These are phyloP conservation scores for Nyctalus aviator DNA, from an alignment of 2,797 vertebrate genomes.

Conservation along the genomic window DNA sequence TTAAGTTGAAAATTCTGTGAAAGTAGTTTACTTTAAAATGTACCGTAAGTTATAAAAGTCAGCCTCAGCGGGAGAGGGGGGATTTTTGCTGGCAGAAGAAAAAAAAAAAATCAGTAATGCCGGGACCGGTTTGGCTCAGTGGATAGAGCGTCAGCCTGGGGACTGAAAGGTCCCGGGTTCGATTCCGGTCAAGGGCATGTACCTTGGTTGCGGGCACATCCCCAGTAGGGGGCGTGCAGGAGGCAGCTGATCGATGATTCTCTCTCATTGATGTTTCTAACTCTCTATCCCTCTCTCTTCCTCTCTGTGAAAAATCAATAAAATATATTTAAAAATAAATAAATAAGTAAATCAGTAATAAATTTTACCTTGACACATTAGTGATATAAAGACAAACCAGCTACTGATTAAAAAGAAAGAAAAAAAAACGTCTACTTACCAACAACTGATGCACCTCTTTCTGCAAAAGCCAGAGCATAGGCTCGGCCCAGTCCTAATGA, in stretches of 20 bases:
- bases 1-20: neutral
- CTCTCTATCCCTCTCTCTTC: no score
- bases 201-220: no score
- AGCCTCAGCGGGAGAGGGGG: neutral
- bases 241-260: no score
- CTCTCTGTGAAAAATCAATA: no score
- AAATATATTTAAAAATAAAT: no score
- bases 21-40: conserved; percentile 32
- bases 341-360: conserved; percentile 39
- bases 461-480: conserved; percentile 97
- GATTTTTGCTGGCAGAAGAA: conserved; percentile 45
- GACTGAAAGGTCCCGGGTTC: no score
- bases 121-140: no score
- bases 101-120: no score
- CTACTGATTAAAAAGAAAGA: conserved; percentile 52
- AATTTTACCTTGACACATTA: conserved; percentile 60
- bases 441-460: conserved; percentile 96
- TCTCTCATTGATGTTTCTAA: no score
- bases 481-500: conserved; percentile 94
- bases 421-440: conserved; percentile 89
- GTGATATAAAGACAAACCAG: conserved; percentile 1
- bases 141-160: no score
- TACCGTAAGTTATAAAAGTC: conserved; percentile 11
- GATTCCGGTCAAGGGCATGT: no score
- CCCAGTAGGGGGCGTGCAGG: no score